phyloP scores from a whole-genome alignment of 2,113 vertebrate genomes.

The Rhabdomys dilectus region DNA sequence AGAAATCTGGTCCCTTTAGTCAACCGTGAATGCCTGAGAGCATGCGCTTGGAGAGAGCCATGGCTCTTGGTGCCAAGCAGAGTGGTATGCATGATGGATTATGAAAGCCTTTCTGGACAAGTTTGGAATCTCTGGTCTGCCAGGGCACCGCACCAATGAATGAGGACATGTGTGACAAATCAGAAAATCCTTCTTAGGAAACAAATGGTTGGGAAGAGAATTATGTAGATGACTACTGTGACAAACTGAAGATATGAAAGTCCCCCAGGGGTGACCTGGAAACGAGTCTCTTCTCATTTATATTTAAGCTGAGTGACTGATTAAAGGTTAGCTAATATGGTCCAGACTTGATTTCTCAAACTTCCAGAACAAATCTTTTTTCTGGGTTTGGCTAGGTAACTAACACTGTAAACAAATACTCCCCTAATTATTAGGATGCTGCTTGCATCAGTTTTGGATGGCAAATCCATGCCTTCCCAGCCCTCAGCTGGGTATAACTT shows the following conservation, averaged over 20 bases:
- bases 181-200: slow-evolving; percentile 58
- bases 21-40: slow-evolving; percentile 58
- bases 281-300: slow-evolving; percentile 62
- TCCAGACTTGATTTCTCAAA: slow-evolving; percentile 36
- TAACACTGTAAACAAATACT: neutral
- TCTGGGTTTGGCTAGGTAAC: slow-evolving; percentile 61
- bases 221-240: slow-evolving; percentile 15
- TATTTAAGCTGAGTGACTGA: neutral
- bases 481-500: neutral
- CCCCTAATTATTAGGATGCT: slow-evolving; percentile 37
- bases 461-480: neutral
- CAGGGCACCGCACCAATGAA: slow-evolving; percentile 67
- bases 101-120: slow-evolving; percentile 71
- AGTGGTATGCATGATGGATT: slow-evolving; percentile 46
- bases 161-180: slow-evolving; percentile 60
- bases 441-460: slow-evolving; percentile 40
- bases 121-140: slow-evolving; percentile 66
- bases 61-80: neutral
- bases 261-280: slow-evolving; percentile 29
- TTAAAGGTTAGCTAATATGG: neutral
- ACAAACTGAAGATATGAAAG: slow-evolving; percentile 32
- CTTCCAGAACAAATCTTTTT: neutral
- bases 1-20: slow-evolving; percentile 60
- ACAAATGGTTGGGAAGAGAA: slow-evolving; percentile 31
- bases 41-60: slow-evolving; percentile 32